Evolutionary conservation across 2,888 invertebrate genomes (phyloP).

Genomic region (Parnassius orleans): DNA sequence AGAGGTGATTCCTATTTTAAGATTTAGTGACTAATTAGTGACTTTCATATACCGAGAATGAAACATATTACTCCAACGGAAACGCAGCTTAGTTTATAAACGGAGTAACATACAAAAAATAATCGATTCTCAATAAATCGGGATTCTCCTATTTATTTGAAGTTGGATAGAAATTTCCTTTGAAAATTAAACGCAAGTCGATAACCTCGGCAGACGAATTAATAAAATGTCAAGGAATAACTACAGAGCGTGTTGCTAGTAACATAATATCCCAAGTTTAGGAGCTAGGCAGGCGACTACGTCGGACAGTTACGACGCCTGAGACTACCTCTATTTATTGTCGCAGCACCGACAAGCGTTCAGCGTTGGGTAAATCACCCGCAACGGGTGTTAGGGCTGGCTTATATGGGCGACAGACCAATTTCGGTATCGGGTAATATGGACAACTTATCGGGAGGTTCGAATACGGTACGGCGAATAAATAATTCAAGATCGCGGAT

Average conservation of each 20-base stretch:
- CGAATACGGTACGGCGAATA: constrained; percentile 17
- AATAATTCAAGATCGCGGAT: constrained; percentile 17
- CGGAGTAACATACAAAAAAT: too few species aligned
- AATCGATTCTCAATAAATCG: too few species aligned
- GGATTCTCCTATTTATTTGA: too few species aligned
- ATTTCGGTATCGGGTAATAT: constrained; percentile 18
- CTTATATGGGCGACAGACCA: constrained; percentile 41
- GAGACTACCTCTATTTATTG: constrained; percentile 57
- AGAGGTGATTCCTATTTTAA: too few species aligned
- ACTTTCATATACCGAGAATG: too few species aligned
- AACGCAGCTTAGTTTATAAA: too few species aligned
- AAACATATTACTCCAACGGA: too few species aligned
- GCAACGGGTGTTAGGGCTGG: constrained; percentile 36
- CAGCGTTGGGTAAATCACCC: constrained; percentile 46
- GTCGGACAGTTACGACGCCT: constrained; percentile 21
- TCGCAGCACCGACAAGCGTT: constrained; percentile 40
- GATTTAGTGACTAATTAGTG: too few species aligned
- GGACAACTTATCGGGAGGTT: constrained; percentile 17
- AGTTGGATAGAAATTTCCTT: too few species aligned
- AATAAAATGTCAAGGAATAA: neutral
- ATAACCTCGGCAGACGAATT: neutral
- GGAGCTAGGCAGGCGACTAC: neutral
- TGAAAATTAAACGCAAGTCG: neutral
- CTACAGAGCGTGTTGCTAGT: constrained; percentile 6
- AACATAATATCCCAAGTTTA: constrained; percentile 22